Percentiles rank a stretch among this genome's conserved stretches.
These are phyloP conservation scores for Haliclona indistincta DNA, from an alignment of 37 sponge, comb jelly and placozoan genomes.

Conservation along the genomic window DNA sequence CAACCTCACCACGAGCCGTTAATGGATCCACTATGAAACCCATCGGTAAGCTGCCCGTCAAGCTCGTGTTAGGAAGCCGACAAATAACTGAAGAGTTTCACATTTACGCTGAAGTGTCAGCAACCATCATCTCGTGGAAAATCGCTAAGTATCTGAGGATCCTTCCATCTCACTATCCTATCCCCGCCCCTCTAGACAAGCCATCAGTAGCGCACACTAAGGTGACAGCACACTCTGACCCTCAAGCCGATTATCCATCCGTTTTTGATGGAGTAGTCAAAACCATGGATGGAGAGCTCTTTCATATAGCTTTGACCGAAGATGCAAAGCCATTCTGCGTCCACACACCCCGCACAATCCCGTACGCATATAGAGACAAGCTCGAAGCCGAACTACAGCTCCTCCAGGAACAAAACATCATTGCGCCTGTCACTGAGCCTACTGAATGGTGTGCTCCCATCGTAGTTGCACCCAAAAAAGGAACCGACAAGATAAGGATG, in stretches of 20 bases:
- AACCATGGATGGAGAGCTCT: constrained; percentile 23
- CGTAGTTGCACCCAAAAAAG: constrained; percentile 41
- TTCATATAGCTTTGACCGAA: constrained; percentile 7
- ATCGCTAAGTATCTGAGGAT: constrained; percentile 23
- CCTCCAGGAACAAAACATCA: constrained; percentile 23
- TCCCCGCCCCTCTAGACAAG: not conserved
- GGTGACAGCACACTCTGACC: not conserved
- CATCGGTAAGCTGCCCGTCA: constrained; percentile 34
- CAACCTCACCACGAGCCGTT: constrained; percentile 14
- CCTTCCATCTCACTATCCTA: constrained; percentile 25
- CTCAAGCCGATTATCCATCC: constrained; percentile 2
- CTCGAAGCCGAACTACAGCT: constrained; percentile 39
- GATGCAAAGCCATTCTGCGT: constrained; percentile 45
- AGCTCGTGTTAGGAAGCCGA: not conserved
- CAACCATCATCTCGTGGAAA: constrained; percentile 27
- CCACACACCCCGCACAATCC: constrained; percentile 31
- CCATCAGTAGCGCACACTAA: not conserved
- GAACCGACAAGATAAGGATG: constrained; percentile 33
- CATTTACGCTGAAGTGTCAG: constrained; percentile 24
- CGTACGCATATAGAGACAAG: constrained; percentile 37
- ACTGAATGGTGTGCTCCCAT: constrained; percentile 57
- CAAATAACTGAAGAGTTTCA: constrained; percentile 17
- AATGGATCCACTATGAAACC: constrained; percentile 24
- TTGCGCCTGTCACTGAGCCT: constrained; percentile 29
- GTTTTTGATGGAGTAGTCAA: constrained; percentile 21